Evolutionary conservation across 1,140 invertebrate species (phyloP).

Genomic region (Psix sp.): DNA sequence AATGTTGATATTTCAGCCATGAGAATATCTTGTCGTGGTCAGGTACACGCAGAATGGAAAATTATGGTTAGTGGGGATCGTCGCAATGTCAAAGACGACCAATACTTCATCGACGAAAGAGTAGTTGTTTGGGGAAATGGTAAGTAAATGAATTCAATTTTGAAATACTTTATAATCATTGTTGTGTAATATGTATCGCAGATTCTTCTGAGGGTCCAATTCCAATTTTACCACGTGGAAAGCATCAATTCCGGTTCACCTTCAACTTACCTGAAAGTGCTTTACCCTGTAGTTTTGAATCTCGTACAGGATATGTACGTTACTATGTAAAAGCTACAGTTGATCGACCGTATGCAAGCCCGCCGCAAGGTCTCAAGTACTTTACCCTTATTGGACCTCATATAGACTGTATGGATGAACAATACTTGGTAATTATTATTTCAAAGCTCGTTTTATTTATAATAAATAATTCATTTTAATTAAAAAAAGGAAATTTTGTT

Average conservation of each 20-base stretch:
- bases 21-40: constrained; percentile 84
- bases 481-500: not conserved
- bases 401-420: constrained; percentile 91
- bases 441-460: not conserved
- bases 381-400: constrained; percentile 90
- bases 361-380: constrained; percentile 91
- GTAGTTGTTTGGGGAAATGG: constrained; percentile 88
- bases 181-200: constrained; percentile 63
- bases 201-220: constrained; percentile 82
- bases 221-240: constrained; percentile 86
- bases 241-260: constrained; percentile 86
- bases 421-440: constrained; percentile 83
- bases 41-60: constrained; percentile 90
- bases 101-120: constrained; percentile 89
- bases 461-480: not conserved
- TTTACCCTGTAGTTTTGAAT: constrained; percentile 89
- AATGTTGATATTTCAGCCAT: constrained; percentile 80
- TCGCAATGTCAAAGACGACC: constrained; percentile 87
- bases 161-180: constrained; percentile 4
- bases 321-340: constrained; percentile 88
- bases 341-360: constrained; percentile 89
- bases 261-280: constrained; percentile 88
- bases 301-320: constrained; percentile 86
- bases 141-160: constrained; percentile 61
- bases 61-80: constrained; percentile 86